Conservation (phyloP, 2,888 invertebrate species). For the Acrobasis consociella region DNA sequence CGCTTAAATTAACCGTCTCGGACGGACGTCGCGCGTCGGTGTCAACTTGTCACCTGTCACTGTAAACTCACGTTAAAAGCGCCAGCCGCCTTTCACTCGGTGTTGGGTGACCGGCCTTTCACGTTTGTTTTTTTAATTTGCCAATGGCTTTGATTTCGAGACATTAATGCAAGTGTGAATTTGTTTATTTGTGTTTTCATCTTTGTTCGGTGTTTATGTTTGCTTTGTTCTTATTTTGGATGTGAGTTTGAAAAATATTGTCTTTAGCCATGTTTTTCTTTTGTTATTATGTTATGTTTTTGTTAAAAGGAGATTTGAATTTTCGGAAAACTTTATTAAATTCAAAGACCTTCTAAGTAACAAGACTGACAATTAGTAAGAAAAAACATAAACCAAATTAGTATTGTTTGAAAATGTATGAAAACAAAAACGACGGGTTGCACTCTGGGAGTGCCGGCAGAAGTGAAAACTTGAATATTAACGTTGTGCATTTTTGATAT, state of each 20-base stretch:
- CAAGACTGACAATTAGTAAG: too few species aligned
- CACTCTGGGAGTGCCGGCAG: too few species aligned
- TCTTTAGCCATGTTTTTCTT: background rate
- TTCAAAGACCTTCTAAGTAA: too few species aligned
- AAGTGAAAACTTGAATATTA: too few species aligned
- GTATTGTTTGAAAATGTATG: too few species aligned
- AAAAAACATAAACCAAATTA: too few species aligned
- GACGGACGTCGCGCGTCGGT: conserved; percentile 73
- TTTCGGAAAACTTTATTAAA: too few species aligned
- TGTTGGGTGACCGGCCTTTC: conserved; percentile 66
- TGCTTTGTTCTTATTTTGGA: conserved; percentile 13
- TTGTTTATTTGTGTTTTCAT: conserved; percentile 11
- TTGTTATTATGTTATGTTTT: background rate
- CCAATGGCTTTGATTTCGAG: conserved; percentile 22
- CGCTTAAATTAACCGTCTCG: conserved; percentile 71
- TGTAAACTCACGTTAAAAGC: conserved; percentile 53
- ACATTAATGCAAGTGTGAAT: conserved; percentile 17
- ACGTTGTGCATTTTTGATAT: too few species aligned
- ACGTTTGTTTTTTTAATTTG: conserved; percentile 38
- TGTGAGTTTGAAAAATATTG: conserved; percentile 15
- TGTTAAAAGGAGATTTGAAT: too few species aligned
- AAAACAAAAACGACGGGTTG: too few species aligned
- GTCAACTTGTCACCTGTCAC: conserved; percentile 75
- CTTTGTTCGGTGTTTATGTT: conserved; percentile 3
- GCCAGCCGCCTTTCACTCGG: conserved; percentile 67